These are phyloP conservation scores for Mionectes olivaceus DNA, from an alignment of 2,797 vertebrate species.

Conservation along the genomic window DNA sequence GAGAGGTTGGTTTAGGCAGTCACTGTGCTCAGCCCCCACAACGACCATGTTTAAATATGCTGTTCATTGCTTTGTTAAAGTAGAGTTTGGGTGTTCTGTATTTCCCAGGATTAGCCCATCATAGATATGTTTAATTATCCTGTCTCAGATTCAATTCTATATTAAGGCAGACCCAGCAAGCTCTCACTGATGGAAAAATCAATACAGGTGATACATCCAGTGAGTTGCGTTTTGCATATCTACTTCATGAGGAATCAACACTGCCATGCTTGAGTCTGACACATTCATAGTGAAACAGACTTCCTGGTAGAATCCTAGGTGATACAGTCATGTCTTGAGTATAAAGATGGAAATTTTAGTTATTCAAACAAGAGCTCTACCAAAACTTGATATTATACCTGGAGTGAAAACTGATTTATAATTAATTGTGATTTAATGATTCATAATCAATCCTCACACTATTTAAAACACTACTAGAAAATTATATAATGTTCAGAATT, in stretches of 20 bases:
- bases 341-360: background rate
- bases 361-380: background rate
- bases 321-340: background rate
- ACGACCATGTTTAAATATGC: background rate
- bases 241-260: background rate
- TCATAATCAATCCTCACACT: background rate
- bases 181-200: background rate
- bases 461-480: background rate
- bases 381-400: background rate
- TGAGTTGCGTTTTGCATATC: background rate
- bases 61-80: background rate
- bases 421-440: background rate
- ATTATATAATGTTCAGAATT: background rate
- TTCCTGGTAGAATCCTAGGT: background rate
- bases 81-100: background rate
- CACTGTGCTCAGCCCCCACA: background rate
- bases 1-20: background rate
- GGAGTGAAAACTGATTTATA: background rate
- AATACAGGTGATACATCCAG: background rate
- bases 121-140: background rate
- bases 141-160: background rate
- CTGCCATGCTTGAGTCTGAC: accelerated
- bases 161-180: background rate
- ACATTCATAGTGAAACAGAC: background rate
- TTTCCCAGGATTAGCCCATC: background rate